Evolutionary conservation across 2,888 invertebrate species (phyloP).

Genomic region (Pollenia griseotomentosa): DNA sequence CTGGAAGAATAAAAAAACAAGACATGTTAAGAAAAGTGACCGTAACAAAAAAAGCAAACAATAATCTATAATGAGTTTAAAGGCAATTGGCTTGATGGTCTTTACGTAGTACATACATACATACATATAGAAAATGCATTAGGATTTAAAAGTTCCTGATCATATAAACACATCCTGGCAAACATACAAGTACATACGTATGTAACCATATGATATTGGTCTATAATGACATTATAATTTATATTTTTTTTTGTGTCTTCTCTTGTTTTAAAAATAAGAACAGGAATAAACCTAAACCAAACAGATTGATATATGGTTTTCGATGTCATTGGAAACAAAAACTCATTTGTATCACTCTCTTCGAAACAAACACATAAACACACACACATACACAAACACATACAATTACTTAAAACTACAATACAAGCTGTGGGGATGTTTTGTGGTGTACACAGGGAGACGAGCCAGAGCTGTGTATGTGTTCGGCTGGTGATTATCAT

Average conservation of each 20-base stretch:
- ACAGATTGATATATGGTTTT: conserved; percentile 74
- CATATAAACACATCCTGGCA: conserved; percentile 18
- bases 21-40: conserved; percentile 82
- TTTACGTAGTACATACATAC: neutral
- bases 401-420: conserved; percentile 7
- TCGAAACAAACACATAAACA: neutral
- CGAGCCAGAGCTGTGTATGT: neutral
- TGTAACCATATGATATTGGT: conserved; percentile 71
- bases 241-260: conserved; percentile 70
- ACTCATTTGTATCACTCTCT: conserved; percentile 64
- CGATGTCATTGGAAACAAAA: conserved; percentile 69
- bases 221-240: conserved; percentile 83
- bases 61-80: conserved; percentile 57
- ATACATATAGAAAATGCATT: conserved; percentile 41
- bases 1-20: conserved; percentile 75
- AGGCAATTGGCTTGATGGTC: conserved; percentile 37
- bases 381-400: conserved; percentile 4
- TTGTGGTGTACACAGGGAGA: conserved; percentile 54
- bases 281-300: conserved; percentile 64
- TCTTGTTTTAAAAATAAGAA: conserved; percentile 43
- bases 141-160: conserved; percentile 34
- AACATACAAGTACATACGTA: conserved; percentile 6
- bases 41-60: conserved; percentile 54
- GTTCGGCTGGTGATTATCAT: conserved; percentile 69
- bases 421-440: conserved; percentile 71